A percentile compares a stretch with the other conserved stretches of the same genome.
Evolutionary conservation across 2,888 invertebrate species (phyloP).

Genomic region (Uropetala carovei): DNA sequence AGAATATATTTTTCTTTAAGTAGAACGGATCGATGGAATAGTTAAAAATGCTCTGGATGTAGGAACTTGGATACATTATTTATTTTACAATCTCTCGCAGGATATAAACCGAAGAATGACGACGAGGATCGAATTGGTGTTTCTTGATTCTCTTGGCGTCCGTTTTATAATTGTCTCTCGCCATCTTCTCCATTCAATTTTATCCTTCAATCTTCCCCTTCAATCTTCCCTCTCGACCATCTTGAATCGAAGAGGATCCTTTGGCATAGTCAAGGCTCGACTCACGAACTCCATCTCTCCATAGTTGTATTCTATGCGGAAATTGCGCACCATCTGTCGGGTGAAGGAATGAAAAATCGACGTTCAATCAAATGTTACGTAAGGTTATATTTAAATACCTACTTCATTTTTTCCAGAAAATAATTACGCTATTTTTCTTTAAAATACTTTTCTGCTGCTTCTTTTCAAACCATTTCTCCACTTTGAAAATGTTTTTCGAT

Average conservation of each 20-base stretch:
- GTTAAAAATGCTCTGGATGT: not conserved
- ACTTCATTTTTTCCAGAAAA: too few relatives aligned
- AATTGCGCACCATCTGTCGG: slow-evolving; percentile 48
- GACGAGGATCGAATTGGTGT: not conserved
- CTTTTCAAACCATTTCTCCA: too few relatives aligned
- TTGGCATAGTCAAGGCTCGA: slow-evolving; percentile 1
- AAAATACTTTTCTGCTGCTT: too few relatives aligned
- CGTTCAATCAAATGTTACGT: not conserved
- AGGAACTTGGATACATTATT: not conserved
- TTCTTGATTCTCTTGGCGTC: too few relatives aligned
- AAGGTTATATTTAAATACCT: not conserved
- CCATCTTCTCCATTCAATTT: too few relatives aligned
- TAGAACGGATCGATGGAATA: not conserved
- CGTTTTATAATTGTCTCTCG: too few relatives aligned
- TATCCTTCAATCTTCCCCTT: too few relatives aligned
- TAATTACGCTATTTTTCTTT: too few relatives aligned
- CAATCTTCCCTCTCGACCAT: slow-evolving; percentile 1
- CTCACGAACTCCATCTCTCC: slow-evolving; percentile 28
- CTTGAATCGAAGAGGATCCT: slow-evolving; percentile 61
- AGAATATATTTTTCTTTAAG: too few relatives aligned
- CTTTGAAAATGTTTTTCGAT: too few relatives aligned
- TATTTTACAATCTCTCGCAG: not conserved
- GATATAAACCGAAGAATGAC: too few relatives aligned
- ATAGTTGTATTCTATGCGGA: slow-evolving; percentile 51
- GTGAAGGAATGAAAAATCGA: not conserved